phyloP scores from a whole-genome alignment of 2,797 vertebrate genomes.

The Acestrorhynchus altus region DNA sequence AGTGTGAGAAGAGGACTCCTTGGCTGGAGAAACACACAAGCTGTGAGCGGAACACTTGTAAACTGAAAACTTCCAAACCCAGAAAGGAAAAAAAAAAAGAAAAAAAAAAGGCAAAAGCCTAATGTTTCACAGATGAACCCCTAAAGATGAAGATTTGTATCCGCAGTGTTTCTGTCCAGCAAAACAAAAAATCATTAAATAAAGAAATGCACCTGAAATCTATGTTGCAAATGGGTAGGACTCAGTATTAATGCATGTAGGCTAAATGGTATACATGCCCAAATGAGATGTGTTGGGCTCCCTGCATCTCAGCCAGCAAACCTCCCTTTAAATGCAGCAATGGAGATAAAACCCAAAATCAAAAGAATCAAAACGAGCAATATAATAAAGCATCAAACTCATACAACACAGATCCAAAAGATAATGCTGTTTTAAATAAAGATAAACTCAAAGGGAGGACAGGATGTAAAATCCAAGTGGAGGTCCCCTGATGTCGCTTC shows the following conservation, averaged over 20 bases:
- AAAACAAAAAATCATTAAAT: conserved; percentile 30
- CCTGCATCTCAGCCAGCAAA: conserved; percentile 30
- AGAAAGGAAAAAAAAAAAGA: neutral
- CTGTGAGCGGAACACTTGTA: conserved; percentile 26
- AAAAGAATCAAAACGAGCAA: conserved; percentile 17
- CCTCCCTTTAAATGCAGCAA: conserved; percentile 41
- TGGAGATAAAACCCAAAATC: conserved; percentile 13
- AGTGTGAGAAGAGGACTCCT: conserved; percentile 16
- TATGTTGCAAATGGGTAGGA: conserved; percentile 54
- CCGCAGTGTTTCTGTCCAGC: conserved; percentile 35
- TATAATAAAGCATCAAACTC: conserved; percentile 45
- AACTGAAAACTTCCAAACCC: conserved; percentile 26
- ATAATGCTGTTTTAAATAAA: conserved; percentile 14
- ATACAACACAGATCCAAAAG: conserved; percentile 35
- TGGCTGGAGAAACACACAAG: neutral
- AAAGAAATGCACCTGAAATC: conserved; percentile 57
- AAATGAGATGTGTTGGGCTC: conserved; percentile 34
- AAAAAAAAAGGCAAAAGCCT: conserved; percentile 1
- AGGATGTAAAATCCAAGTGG: conserved; percentile 30
- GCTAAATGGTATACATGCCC: conserved; percentile 32
- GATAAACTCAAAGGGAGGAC: conserved; percentile 15
- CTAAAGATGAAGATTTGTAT: conserved; percentile 16
- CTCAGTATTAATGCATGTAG: conserved; percentile 52
- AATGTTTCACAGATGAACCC: conserved; percentile 30
- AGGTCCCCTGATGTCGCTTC: conserved; percentile 32